Percentiles rank a stretch among this genome's conserved stretches.
phyloP scores from a whole-genome alignment of 1,140 invertebrate species.

The Drosophila aff. region DNA sequence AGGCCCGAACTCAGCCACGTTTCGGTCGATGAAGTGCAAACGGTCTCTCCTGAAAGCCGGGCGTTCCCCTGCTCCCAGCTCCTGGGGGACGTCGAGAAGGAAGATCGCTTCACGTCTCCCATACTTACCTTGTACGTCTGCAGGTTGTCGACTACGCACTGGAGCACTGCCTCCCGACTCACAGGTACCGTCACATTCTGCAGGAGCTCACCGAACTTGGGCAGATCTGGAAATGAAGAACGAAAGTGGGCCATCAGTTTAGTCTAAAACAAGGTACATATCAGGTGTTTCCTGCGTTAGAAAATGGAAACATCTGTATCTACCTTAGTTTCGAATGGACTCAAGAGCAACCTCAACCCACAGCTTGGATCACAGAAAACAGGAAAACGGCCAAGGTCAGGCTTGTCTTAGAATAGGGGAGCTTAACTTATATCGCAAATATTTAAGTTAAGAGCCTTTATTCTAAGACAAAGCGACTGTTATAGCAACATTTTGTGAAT shows the following conservation, averaged over 20 bases:
- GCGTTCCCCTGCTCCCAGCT: not conserved
- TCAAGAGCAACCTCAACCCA: conserved; percentile 1
- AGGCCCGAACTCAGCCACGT: conserved; percentile 37
- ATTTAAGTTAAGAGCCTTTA: conserved; percentile 67
- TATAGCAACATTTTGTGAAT: not conserved
- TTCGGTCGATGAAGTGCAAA: conserved; percentile 74
- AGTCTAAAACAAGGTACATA: conserved; percentile 73
- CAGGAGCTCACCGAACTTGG: conserved; percentile 90
- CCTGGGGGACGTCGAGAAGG: not conserved
- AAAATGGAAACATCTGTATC: conserved; percentile 66
- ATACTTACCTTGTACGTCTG: conserved; percentile 89
- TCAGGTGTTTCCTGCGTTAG: conserved; percentile 56
- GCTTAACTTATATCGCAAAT: conserved; percentile 54
- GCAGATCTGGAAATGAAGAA: conserved; percentile 87
- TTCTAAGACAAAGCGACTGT: conserved; percentile 65
- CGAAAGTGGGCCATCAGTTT: not conserved
- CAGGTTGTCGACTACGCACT: conserved; percentile 91
- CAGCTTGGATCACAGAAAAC: not conserved
- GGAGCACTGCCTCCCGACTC: conserved; percentile 90
- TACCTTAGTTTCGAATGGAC: conserved; percentile 67
- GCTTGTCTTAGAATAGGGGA: conserved; percentile 75
- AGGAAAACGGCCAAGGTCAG: conserved; percentile 11
- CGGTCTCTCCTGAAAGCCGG: conserved; percentile 36
- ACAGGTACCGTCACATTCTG: conserved; percentile 91
- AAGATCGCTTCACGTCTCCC: not conserved